Evolutionary conservation across 2,888 invertebrate species (phyloP), one percentile per base, ranked within the genome.

Genomic region (Pemphredon lugubris): DNA sequence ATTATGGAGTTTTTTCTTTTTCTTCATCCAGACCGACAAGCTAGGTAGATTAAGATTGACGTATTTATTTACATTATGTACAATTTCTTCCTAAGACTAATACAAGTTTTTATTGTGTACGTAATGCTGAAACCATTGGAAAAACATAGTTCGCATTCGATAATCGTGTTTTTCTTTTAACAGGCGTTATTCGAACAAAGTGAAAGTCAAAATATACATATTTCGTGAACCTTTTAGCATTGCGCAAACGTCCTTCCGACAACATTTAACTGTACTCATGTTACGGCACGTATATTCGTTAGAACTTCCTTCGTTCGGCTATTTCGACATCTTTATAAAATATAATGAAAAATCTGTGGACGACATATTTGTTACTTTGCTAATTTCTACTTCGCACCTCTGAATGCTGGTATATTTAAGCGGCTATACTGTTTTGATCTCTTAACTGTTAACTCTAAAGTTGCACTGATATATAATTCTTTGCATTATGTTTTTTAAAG

Each of bases 31-130:
- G 86, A 81, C 82, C 86, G 75, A 85, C 83, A 83, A 82, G 82
- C 75, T 83, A 77, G 82, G 80, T 78, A 75, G 80, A 82, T 73
- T 77, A 72, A 75, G 75, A 80, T 37, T 72, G 77, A 84, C 79
- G 79, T 76, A 82, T 85, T 87, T 89, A 89, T 89, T 88, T 89
- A 89, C 89, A 89, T 84, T 89, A 89, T 89, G 74, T 89, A 89
- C 89, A 89, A 78, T 80, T 47, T 64, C 30, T 50, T 68, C 55
- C 77, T 76, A 79, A 77, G 78, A 71, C 81, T 79, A 75, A 68
- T 79, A 77, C 81, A 83, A 75, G 65, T 72, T 75, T 69, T 67
- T 66, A 65, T 66, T 67, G 74, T 61, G 73, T 65, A 67, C 69
- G 72, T 79, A 81, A 85, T 84, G 79, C 76, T 79, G 71, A 81